These are phyloP conservation scores for Drosophila tripunctata DNA, from an alignment of 2,888 invertebrate species.

Conservation along the genomic window DNA sequence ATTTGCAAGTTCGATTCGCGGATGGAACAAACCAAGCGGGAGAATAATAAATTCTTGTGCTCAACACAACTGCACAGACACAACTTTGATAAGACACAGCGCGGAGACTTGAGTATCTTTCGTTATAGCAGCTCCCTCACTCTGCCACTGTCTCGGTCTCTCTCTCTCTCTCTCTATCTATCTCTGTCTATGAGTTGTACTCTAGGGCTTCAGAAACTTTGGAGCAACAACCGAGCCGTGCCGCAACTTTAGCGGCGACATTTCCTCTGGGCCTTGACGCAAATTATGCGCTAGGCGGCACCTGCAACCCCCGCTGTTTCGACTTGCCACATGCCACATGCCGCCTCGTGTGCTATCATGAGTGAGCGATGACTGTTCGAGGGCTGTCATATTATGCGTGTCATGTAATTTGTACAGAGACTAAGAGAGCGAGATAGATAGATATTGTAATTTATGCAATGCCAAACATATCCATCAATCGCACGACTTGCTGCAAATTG, in stretches of 20 bases:
- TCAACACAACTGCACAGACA: conserved; percentile 47
- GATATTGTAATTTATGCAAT: conserved; percentile 58
- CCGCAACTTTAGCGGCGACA: conserved; percentile 63
- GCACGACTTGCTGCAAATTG: conserved; percentile 26
- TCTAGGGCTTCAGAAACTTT: conserved; percentile 53
- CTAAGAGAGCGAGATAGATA: conserved; percentile 6
- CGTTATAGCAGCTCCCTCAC: background rate
- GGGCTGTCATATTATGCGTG: conserved; percentile 63
- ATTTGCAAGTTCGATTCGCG: conserved; percentile 28
- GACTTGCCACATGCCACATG: background rate
- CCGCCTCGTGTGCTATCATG: background rate
- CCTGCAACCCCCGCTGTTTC: conserved; percentile 8
- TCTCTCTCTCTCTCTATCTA: background rate
- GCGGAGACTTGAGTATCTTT: conserved; percentile 1
- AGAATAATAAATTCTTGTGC: conserved; percentile 60
- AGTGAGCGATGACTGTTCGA: conserved; percentile 64
- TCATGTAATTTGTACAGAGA: conserved; percentile 61
- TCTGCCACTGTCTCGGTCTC: conserved; percentile 3
- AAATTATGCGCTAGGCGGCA: conserved; percentile 66
- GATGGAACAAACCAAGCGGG: background rate
- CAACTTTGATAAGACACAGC: conserved; percentile 39
- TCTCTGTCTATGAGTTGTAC: conserved; percentile 6
- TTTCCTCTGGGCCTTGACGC: conserved; percentile 63
- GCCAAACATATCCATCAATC: conserved; percentile 62
- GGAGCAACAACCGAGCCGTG: conserved; percentile 46